These are phyloP conservation scores for Trypoxylus dichotomus DNA, from an alignment of 1,140 invertebrate species.

Conservation along the genomic window DNA sequence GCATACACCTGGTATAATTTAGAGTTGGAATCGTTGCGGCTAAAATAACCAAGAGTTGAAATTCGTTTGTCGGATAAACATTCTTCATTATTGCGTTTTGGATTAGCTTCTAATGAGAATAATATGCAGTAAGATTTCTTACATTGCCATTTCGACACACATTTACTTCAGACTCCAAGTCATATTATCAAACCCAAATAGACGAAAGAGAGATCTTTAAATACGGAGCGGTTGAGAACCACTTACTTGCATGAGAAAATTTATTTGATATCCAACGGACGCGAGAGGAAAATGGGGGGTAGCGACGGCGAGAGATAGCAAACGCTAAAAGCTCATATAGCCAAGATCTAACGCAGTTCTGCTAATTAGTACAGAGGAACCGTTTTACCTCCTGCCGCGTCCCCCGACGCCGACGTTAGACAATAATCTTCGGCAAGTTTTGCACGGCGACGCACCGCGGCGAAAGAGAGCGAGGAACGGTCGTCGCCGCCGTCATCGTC, in stretches of 20 bases:
- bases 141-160: too few species aligned
- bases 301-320: neutral
- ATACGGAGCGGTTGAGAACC: conserved; percentile 5
- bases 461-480: conserved; percentile 18
- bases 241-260: conserved; percentile 3
- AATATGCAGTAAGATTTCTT: too few species aligned
- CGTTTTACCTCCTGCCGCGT: conserved; percentile 23
- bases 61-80: too few species aligned
- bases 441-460: neutral
- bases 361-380: conserved; percentile 26
- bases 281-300: neutral
- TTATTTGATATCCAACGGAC: conserved; percentile 18
- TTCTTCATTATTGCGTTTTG: too few species aligned
- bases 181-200: neutral
- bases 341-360: conserved; percentile 9
- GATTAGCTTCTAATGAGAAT: too few species aligned
- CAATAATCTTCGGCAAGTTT: conserved; percentile 27
- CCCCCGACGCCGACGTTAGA: conserved; percentile 6
- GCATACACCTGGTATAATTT: too few species aligned
- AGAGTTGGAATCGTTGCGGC: too few species aligned
- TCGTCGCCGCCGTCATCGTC: neutral
- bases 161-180: neutral
- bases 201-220: neutral
- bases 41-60: too few species aligned
- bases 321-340: conserved; percentile 19